Evolutionary conservation across 2,113 vertebrate species (phyloP).

Genomic region (Edolisoma coerulescens): DNA sequence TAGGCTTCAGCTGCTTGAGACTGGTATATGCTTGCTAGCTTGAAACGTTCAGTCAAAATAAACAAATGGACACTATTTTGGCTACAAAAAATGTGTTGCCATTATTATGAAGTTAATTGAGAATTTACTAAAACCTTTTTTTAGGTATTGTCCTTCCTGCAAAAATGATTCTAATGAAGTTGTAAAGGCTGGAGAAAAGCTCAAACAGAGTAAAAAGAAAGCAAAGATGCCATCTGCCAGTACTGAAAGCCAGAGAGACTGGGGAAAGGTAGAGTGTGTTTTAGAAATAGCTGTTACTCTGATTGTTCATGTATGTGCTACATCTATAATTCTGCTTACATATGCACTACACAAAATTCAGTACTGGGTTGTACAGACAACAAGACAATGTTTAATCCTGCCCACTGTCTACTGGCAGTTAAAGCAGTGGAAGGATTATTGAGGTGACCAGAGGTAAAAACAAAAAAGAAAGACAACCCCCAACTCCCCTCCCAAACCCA

Average conservation of each 20-base stretch:
- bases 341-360: slow-evolving; percentile 5
- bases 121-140: slow-evolving; percentile 46
- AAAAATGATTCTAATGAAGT: slow-evolving; percentile 98
- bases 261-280: slow-evolving; percentile 89
- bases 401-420: not conserved
- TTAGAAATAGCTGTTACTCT: slow-evolving; percentile 34
- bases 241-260: slow-evolving; percentile 96
- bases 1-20: not conserved
- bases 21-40: slow-evolving; percentile 8
- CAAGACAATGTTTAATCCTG: not conserved
- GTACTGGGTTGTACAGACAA: not conserved
- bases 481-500: not conserved
- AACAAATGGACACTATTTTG: not conserved
- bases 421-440: not conserved
- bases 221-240: slow-evolving; percentile 98
- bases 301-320: slow-evolving; percentile 14
- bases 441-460: not conserved
- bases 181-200: slow-evolving; percentile 94
- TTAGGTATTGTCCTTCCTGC: slow-evolving; percentile 98
- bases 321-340: not conserved
- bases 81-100: slow-evolving; percentile 26
- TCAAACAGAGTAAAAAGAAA: slow-evolving; percentile 98
- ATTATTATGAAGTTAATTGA: slow-evolving; percentile 34
- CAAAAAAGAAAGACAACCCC: not conserved
- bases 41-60: not conserved